A percentile compares a stretch with the other conserved stretches of the same genome.
Conservation (phyloP, 2,797 vertebrate genomes). For the Hypotaenidia okinawae region DNA sequence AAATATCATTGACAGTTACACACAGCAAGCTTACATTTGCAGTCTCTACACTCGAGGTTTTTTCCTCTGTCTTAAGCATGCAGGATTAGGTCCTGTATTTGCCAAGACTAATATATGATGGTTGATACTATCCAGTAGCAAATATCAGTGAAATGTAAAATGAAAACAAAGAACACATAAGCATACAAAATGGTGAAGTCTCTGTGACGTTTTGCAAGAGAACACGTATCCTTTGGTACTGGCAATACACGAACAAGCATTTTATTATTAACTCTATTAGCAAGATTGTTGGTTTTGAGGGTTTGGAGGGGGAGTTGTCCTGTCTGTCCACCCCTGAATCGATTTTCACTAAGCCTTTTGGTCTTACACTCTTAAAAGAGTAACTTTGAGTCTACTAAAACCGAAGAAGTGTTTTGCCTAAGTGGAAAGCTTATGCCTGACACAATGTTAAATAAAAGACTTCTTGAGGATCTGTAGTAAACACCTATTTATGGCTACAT, state of each 20-base stretch:
- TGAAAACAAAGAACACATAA: background rate
- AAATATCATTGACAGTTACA: background rate
- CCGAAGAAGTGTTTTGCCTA: background rate
- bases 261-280: background rate
- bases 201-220: background rate
- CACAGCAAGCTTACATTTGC: background rate
- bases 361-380: background rate
- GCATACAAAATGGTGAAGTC: background rate
- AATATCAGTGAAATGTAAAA: background rate
- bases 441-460: background rate
- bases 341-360: background rate
- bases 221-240: background rate
- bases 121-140: background rate
- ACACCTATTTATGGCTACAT: background rate
- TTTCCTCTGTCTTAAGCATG: background rate
- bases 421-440: background rate
- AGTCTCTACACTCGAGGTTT: background rate
- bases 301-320: too few relatives aligned
- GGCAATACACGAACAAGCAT: background rate
- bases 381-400: background rate
- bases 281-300: background rate
- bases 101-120: background rate
- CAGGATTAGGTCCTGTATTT: background rate
- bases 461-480: background rate
- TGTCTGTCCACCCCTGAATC: background rate